phyloP scores from a whole-genome alignment of 2,113 vertebrate species.

The Dicentrarchus labrax region DNA sequence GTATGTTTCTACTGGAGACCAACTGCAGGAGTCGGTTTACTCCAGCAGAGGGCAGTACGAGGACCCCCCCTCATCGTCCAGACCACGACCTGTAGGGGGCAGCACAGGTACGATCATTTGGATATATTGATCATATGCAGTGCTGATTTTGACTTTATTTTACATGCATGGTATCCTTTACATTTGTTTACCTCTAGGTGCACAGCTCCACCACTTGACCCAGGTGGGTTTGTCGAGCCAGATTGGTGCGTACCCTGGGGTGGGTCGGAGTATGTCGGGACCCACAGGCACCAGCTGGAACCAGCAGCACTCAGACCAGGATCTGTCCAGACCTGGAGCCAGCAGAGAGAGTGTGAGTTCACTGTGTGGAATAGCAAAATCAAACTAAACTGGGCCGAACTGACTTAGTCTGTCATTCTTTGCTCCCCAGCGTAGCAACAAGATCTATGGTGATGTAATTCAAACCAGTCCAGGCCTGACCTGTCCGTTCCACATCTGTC shows the following conservation, averaged over 20 bases:
- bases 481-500: background rate
- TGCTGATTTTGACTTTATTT: too few relatives aligned
- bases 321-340: conserved; percentile 80
- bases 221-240: conserved; percentile 96
- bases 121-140: background rate
- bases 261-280: conserved; percentile 90
- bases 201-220: conserved; percentile 95
- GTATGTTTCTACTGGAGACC: conserved; percentile 87
- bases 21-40: conserved; percentile 88
- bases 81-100: conserved; percentile 94
- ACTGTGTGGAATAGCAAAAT: background rate
- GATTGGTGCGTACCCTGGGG: conserved; percentile 90
- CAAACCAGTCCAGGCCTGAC: background rate
- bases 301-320: conserved; percentile 89
- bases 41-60: conserved; percentile 89
- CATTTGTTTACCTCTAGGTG: conserved; percentile 81
- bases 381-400: background rate
- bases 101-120: conserved; percentile 88
- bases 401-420: background rate
- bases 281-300: conserved; percentile 93
- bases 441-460: background rate
- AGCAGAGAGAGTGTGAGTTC: conserved; percentile 92
- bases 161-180: too few relatives aligned
- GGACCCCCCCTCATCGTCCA: conserved; percentile 89
- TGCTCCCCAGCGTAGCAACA: too few relatives aligned